Evolutionary conservation across 2,888 invertebrate genomes (phyloP).

Genomic region (Elmis aenea): DNA sequence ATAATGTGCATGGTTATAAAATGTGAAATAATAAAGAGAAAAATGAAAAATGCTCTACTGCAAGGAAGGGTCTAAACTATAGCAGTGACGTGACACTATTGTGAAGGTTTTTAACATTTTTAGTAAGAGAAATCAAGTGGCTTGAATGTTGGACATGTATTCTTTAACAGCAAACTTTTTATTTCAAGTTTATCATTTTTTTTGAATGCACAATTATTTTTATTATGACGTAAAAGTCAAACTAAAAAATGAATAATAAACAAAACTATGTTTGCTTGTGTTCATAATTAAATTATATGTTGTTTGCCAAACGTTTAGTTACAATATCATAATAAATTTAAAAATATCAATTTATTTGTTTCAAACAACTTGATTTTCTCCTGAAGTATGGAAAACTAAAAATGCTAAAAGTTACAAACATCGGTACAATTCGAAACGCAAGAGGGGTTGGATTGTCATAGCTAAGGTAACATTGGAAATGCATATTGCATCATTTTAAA

Average conservation of each 20-base stretch:
- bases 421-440: slow-evolving; percentile 20
- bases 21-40: slow-evolving; percentile 9
- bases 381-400: neutral
- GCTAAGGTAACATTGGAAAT: slow-evolving; percentile 51
- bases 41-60: slow-evolving; percentile 36
- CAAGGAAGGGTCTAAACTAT: slow-evolving; percentile 24
- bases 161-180: slow-evolving; percentile 2
- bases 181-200: no score
- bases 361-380: no score
- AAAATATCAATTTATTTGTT: no score
- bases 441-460: slow-evolving; percentile 31
- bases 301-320: no score
- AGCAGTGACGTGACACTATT: slow-evolving; percentile 18
- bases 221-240: no score
- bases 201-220: no score
- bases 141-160: slow-evolving; percentile 1
- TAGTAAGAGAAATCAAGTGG: no score
- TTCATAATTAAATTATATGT: no score
- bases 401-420: slow-evolving; percentile 16
- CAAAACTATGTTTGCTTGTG: no score
- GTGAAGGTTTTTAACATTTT: slow-evolving; percentile 24
- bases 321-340: no score
- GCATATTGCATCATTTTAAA: slow-evolving; percentile 35
- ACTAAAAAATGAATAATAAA: no score
- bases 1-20: slow-evolving; percentile 24